Evolutionary conservation across 1,140 invertebrate species (phyloP).

Genomic region (Habropoda laboriosa): DNA sequence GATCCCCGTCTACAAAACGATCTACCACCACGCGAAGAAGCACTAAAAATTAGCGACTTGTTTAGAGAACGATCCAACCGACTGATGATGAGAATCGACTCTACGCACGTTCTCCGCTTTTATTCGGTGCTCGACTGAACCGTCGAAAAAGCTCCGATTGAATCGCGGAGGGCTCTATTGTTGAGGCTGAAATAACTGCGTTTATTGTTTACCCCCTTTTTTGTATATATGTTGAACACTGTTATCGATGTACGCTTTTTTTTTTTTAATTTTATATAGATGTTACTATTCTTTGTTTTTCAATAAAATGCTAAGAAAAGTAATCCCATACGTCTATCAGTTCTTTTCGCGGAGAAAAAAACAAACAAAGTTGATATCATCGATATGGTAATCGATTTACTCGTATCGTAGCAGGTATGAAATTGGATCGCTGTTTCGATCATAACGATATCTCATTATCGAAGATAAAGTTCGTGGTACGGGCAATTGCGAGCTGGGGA

Average conservation of each 20-base stretch:
- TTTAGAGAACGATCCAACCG: neutral
- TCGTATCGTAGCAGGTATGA: neutral
- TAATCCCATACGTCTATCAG: neutral
- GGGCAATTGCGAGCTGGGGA: no score
- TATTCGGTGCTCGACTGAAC: neutral
- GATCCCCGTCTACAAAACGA: constrained; percentile 89
- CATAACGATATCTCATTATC: neutral
- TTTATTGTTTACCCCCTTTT: constrained; percentile 11
- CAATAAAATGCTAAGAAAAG: constrained; percentile 61
- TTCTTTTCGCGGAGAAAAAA: constrained; percentile 42
- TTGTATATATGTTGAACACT: constrained; percentile 53
- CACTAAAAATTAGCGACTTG: constrained; percentile 33
- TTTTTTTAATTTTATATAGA: constrained; percentile 50
- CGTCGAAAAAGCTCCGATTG: neutral
- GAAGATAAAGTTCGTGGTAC: neutral
- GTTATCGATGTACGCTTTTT: constrained; percentile 1
- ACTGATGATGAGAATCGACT: neutral
- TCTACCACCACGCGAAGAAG: constrained; percentile 85
- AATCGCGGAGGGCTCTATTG: constrained; percentile 10
- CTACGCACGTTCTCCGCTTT: neutral
- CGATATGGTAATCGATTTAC: neutral
- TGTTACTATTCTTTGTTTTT: constrained; percentile 59
- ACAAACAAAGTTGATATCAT: constrained; percentile 10
- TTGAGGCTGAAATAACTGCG: neutral
- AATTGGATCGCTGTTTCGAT: neutral